Evolutionary conservation across 2,888 invertebrate species (phyloP), one percentile per base, ranked within the genome.

Genomic region (Sussaba pulchella): DNA sequence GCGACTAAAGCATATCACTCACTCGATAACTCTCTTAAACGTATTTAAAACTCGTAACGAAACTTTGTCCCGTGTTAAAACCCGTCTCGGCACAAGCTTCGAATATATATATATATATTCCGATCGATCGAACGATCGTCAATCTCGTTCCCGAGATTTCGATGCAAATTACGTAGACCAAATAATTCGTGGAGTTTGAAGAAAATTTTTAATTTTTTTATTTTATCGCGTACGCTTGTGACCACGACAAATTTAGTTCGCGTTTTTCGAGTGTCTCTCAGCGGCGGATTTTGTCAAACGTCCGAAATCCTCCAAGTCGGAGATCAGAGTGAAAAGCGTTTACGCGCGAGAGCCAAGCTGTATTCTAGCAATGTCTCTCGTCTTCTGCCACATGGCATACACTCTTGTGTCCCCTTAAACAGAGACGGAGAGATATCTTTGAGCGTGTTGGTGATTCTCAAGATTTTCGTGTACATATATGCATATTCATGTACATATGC

Each of bases 281-380:
- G 5, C 57, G 45, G 10, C 12, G 57, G 14, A 73, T 78, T 83
- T 72, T 81, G 47, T 61, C 75, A 63, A 81, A 85, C 85, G 86
- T 86, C 86, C 87, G 88, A 85, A 87, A 88, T 88, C 86, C 85
- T 84, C 85, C 82, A 82, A 82, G 87, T 83, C 87, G 85, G 87
- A 87, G 88, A 90, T 89, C 87, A 88, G 87, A 90, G 86, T 89
- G 90, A 89, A 85, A 88, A 87, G 86, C 84, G 69, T 74, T 43
- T 71, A 70, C 59, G 19, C 57, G 45, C 31, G 63, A 17, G 64
- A 63, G 73, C 81, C 84, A 72, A 78, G 57, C 78, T 85, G 85
- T 85, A 80, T 83, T 79, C 77, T 72, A 78, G 85, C 86, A 81
- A 83, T 86, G 85, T 86, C 86, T 83, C 86, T 82, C 82, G 73